Conservation (phyloP, 37 sponge, comb jelly and placozoan species). For the Eunapius fragilis region DNA sequence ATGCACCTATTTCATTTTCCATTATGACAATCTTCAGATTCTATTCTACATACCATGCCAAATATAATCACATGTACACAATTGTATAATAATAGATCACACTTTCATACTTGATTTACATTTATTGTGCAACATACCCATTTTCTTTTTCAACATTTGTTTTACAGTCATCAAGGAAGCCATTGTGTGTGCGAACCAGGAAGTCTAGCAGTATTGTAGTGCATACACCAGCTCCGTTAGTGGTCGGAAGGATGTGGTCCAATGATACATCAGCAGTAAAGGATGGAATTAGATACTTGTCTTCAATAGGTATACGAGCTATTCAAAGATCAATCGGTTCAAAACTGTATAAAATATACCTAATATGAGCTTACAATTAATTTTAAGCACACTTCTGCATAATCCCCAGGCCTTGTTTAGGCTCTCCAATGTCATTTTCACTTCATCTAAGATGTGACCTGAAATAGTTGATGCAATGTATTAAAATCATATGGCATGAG, state of each 20-base stretch:
- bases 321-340: neutral
- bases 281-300: constrained; percentile 12
- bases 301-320: constrained; percentile 46
- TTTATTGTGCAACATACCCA: neutral
- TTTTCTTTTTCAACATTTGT: neutral
- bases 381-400: constrained; percentile 35
- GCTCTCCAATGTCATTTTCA: constrained; percentile 12
- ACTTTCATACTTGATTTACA: neutral
- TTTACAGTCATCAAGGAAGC: constrained; percentile 49
- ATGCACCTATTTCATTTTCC: too few species aligned
- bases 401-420: constrained; percentile 52
- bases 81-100: neutral
- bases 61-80: neutral
- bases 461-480: neutral
- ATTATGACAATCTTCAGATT: too few species aligned
- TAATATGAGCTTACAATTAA: constrained; percentile 1
- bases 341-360: neutral
- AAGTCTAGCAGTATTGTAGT: constrained; percentile 62
- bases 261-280: constrained; percentile 31
- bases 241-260: constrained; percentile 62
- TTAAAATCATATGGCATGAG: neutral
- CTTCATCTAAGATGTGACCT: constrained; percentile 7
- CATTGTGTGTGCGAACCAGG: constrained; percentile 58
- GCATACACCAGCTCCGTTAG: constrained; percentile 50
- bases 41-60: too few species aligned